These are phyloP conservation scores for Synergus umbraculus DNA, from an alignment of 2,888 invertebrate genomes.

Conservation along the genomic window DNA sequence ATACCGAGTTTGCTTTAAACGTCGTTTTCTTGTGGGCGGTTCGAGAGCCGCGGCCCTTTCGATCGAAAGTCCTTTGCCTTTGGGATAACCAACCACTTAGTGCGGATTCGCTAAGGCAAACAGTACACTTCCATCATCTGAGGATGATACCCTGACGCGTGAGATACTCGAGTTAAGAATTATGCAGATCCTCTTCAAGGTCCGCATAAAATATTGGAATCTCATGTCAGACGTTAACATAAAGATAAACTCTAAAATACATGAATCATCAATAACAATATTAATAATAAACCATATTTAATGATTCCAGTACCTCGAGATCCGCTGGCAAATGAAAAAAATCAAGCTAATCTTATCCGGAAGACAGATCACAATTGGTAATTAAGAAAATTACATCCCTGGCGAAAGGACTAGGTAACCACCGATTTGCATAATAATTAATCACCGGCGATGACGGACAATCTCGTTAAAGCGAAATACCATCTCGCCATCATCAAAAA, in stretches of 20 bases:
- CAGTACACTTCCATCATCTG: conserved; percentile 14
- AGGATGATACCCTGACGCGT: not conserved
- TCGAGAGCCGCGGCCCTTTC: conserved; percentile 11
- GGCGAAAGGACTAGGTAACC: no score
- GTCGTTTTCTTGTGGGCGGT: conserved; percentile 28
- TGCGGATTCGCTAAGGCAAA: conserved; percentile 16
- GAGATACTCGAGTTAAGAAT: conserved; percentile 9
- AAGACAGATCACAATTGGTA: conserved; percentile 14
- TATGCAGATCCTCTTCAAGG: conserved; percentile 8
- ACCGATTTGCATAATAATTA: conserved; percentile 21
- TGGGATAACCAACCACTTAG: conserved; percentile 30
- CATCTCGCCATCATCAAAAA: no score
- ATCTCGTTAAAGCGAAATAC: conserved; percentile 13
- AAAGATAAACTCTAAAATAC: no score
- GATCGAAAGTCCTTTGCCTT: conserved; percentile 10
- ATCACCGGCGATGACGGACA: conserved; percentile 2
- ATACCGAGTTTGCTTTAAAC: conserved; percentile 65
- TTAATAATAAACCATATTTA: not conserved
- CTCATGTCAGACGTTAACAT: no score
- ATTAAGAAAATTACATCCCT: conserved; percentile 23
- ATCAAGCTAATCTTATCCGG: not conserved
- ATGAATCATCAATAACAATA: no score
- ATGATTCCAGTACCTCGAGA: not conserved
- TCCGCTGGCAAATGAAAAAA: not conserved
- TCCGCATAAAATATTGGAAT: not conserved